Conservation (phyloP, 2,113 vertebrate species). For the Corythoichthys haematopterus region DNA sequence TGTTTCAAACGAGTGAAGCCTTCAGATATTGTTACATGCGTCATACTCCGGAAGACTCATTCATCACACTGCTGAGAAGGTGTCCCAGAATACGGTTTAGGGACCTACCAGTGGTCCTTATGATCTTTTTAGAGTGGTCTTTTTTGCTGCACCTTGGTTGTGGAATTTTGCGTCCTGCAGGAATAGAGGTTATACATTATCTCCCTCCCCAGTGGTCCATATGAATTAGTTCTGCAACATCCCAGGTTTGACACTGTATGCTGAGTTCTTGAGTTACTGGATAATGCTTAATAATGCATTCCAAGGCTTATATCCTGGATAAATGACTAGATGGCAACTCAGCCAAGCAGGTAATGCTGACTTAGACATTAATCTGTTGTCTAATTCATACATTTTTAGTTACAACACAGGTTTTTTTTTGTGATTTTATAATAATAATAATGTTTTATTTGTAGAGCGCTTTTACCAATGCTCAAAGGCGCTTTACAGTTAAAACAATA, state of each 20-base stretch:
- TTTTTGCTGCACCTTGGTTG: neutral
- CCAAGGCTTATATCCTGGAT: neutral
- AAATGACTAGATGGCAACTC: neutral
- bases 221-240: neutral
- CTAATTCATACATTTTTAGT: neutral
- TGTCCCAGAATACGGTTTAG: neutral
- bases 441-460: no score
- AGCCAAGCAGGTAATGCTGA: no score
- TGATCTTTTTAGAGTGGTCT: neutral
- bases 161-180: neutral
- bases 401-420: neutral
- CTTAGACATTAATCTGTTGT: neutral
- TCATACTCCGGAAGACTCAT: neutral
- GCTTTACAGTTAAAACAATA: no score
- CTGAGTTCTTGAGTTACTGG: neutral
- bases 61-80: neutral
- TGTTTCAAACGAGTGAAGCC: neutral
- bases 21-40: neutral
- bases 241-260: neutral
- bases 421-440: no score
- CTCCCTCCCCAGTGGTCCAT: neutral
- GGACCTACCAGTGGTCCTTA: neutral
- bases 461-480: no score
- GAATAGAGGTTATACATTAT: neutral
- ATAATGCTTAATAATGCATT: neutral